A percentile compares a stretch with the other conserved stretches of the same genome.
These are phyloP conservation scores for Digitonthophagus gazella DNA, from an alignment of 2,888 invertebrate species.

Conservation along the genomic window DNA sequence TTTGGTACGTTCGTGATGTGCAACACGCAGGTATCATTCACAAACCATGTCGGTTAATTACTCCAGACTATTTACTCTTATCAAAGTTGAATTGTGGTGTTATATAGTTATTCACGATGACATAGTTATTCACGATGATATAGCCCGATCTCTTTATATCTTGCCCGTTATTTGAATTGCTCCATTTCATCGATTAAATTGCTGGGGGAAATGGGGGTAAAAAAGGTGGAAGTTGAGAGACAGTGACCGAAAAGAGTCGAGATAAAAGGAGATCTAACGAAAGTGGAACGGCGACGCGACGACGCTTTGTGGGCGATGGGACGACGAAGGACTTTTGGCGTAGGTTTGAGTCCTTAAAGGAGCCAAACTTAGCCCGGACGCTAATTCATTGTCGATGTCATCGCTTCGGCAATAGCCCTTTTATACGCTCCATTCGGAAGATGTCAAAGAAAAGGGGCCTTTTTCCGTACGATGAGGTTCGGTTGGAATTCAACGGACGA, in stretches of 20 bases:
- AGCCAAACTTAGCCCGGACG: neutral
- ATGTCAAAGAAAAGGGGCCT: neutral
- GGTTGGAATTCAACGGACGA: no score
- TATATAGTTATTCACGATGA: neutral
- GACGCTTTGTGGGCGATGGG: neutral
- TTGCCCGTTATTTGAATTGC: no score
- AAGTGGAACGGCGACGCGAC: neutral
- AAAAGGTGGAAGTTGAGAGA: neutral
- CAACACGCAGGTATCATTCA: neutral
- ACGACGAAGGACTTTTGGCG: neutral
- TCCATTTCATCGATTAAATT: neutral
- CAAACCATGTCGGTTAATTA: neutral
- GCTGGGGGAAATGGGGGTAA: neutral
- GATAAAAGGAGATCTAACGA: neutral
- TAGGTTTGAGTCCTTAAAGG: neutral
- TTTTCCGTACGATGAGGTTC: neutral
- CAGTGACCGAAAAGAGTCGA: neutral
- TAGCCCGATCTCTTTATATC: neutral
- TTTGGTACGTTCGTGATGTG: neutral
- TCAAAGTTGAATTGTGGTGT: neutral
- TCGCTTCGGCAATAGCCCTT: neutral
- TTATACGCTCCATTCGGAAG: neutral
- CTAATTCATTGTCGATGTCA: neutral
- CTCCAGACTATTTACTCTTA: neutral
- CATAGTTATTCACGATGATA: no score